Evolutionary conservation across 2,797 vertebrate species (phyloP).

Genomic region (Rachycentron canadum): DNA sequence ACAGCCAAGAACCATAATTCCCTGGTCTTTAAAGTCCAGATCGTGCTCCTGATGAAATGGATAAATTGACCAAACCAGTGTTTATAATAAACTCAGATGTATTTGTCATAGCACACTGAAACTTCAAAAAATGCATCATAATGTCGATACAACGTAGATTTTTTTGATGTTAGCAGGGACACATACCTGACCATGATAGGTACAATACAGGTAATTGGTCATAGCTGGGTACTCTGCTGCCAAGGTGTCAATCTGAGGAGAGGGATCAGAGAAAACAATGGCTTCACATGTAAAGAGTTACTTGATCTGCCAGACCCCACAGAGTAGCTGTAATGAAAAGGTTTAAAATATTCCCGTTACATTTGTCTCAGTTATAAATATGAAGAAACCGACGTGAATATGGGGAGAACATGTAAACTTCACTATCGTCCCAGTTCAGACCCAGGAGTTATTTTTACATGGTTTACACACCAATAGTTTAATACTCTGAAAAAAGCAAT

Average conservation of each 20-base stretch:
- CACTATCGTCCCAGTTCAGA: not conserved
- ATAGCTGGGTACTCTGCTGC: slow-evolving; percentile 95
- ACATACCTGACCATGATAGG: slow-evolving; percentile 93
- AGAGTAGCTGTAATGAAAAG: not conserved
- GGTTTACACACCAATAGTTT: not conserved
- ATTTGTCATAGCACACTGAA: not conserved
- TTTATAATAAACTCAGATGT: not conserved
- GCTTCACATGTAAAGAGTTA: not conserved
- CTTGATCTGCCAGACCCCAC: not conserved
- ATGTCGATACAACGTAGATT: not conserved
- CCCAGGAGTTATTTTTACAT: not conserved
- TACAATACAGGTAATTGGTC: slow-evolving; percentile 95
- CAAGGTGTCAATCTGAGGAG: slow-evolving; percentile 93
- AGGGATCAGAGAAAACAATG: not conserved
- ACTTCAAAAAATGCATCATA: not conserved
- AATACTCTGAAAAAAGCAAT: not conserved
- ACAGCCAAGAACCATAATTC: slow-evolving; percentile 95
- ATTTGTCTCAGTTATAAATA: not conserved
- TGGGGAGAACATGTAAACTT: not conserved
- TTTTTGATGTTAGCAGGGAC: not conserved
- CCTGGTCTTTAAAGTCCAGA: slow-evolving; percentile 91
- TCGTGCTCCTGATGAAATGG: slow-evolving; percentile 90
- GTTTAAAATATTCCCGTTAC: not conserved
- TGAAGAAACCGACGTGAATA: not conserved
- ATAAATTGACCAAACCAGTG: slow-evolving; percentile 37